A percentile compares a stretch with the other conserved stretches of the same genome.
Evolutionary conservation across 2,797 vertebrate genomes (phyloP).

Genomic region (Corythornis leucogaster): DNA sequence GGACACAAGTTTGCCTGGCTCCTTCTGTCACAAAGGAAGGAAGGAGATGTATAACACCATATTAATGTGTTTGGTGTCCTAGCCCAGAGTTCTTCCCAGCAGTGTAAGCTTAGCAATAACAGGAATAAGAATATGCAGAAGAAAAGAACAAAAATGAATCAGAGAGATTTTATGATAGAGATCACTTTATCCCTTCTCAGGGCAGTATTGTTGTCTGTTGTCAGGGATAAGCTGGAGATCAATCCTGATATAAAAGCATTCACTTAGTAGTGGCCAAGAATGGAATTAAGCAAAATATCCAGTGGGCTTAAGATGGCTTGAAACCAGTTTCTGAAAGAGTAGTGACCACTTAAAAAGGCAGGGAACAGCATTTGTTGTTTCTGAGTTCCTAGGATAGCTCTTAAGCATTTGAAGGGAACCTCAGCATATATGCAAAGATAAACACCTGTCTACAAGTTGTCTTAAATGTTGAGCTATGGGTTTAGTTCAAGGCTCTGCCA

Average conservation of each 20-base stretch:
- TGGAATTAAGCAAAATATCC: neutral
- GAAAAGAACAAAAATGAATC: slow-evolving; percentile 23
- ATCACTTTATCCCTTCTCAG: neutral
- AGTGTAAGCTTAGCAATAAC: neutral
- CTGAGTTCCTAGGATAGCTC: neutral
- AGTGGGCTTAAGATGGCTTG: neutral
- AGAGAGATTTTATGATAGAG: neutral
- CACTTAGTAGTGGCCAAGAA: neutral
- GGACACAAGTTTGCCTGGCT: neutral
- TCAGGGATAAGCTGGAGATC: neutral
- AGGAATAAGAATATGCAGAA: neutral
- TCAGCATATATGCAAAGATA: neutral
- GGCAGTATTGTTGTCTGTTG: neutral
- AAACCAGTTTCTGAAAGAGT: neutral
- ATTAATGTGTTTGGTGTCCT: neutral
- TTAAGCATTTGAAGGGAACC: neutral
- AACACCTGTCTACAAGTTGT: neutral
- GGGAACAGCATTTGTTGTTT: neutral
- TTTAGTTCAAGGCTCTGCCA: neutral
- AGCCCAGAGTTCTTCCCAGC: slow-evolving; percentile 7
- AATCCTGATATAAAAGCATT: neutral
- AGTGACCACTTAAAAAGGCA: neutral
- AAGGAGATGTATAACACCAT: neutral
- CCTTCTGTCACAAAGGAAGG: neutral
- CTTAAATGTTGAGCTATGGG: neutral